These are phyloP conservation scores for Mya arenaria DNA, from an alignment of 1,140 invertebrate species.

Conservation along the genomic window DNA sequence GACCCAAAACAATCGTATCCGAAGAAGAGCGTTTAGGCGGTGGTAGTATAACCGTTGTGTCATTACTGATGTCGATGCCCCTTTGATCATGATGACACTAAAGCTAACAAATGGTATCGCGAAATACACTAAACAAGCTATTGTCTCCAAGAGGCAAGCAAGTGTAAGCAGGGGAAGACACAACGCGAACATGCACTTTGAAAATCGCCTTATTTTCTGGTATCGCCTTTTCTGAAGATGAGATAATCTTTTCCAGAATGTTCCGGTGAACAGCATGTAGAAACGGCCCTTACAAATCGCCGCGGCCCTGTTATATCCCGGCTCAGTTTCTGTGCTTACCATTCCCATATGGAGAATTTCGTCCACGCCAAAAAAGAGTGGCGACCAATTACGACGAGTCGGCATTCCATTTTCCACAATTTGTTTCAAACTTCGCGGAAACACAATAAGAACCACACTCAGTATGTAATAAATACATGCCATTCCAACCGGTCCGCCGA, in stretches of 20 bases:
- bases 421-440: slow-evolving; percentile 31
- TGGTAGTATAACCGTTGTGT: not conserved
- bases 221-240: not conserved
- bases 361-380: slow-evolving; percentile 3
- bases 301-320: slow-evolving; percentile 9
- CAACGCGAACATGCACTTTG: not conserved
- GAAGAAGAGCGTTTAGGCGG: not conserved
- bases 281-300: not conserved
- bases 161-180: not conserved
- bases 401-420: slow-evolving; percentile 34
- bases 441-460: not conserved
- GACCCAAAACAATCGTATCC: not conserved
- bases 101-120: not conserved
- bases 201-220: not conserved
- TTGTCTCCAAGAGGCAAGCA: not conserved
- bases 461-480: slow-evolving; percentile 11
- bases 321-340: not conserved
- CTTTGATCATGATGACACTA: slow-evolving; percentile 16
- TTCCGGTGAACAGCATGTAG: slow-evolving; percentile 7
- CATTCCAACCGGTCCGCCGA: slow-evolving; percentile 26
- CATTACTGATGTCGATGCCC: not conserved
- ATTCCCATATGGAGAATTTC: slow-evolving; percentile 10
- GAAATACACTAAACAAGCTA: not conserved
- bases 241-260: slow-evolving; percentile 6
- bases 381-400: not conserved